phyloP scores from a whole-genome alignment of 2,797 vertebrate species.

The Mycteria americana region DNA sequence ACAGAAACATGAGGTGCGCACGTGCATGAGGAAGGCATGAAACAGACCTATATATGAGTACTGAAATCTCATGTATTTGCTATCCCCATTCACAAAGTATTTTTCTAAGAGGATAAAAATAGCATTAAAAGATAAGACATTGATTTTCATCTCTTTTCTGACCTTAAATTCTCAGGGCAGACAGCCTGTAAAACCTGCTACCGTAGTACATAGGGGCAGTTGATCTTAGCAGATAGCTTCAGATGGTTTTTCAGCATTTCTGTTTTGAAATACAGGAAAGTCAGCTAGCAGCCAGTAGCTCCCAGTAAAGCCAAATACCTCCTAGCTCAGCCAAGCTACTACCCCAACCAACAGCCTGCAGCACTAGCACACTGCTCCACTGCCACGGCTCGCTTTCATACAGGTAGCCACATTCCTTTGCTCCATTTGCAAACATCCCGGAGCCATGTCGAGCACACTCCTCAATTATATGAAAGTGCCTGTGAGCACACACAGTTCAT shows the following conservation, averaged over 20 bases:
- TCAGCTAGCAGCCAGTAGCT: neutral
- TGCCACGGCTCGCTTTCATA: neutral
- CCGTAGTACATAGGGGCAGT: neutral
- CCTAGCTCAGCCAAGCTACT: neutral
- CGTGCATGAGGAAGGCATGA: accelerated
- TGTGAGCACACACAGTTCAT: neutral
- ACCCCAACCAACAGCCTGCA: neutral
- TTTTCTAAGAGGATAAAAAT: neutral
- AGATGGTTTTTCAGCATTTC: neutral
- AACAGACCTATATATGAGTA: accelerated
- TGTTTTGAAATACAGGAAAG: neutral
- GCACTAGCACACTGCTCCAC: neutral
- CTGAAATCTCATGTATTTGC: neutral
- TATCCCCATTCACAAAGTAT: neutral
- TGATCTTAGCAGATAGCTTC: neutral
- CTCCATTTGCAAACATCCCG: neutral
- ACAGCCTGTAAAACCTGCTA: neutral
- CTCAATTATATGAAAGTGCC: neutral
- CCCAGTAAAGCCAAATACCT: neutral
- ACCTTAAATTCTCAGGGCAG: neutral
- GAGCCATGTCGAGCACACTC: neutral
- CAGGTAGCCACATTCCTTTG: neutral
- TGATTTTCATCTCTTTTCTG: neutral
- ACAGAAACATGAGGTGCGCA: accelerated
- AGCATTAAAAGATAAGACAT: neutral